phyloP scores from a whole-genome alignment of 2,797 vertebrate genomes.

The Gymnodraco acuticeps region DNA sequence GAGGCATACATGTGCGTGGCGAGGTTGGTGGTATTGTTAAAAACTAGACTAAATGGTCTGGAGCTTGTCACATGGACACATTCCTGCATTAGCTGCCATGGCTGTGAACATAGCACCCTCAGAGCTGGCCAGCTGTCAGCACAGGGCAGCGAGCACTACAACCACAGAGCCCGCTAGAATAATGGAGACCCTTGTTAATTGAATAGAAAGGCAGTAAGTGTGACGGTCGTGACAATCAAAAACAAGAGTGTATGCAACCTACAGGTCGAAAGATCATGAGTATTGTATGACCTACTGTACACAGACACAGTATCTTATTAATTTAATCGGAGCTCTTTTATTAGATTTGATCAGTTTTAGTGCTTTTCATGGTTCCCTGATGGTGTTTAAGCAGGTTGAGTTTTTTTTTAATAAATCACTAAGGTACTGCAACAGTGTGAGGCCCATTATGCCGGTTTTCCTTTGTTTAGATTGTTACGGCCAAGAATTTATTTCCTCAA shows the following conservation, averaged over 20 bases:
- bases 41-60: slow-evolving; percentile 80
- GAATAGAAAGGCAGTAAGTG: slow-evolving; percentile 51
- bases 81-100: slow-evolving; percentile 81
- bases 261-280: slow-evolving; percentile 32
- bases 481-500: background rate
- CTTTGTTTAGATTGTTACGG: background rate
- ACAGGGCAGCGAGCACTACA: slow-evolving; percentile 49
- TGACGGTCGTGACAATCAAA: slow-evolving; percentile 46
- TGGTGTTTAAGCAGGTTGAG: background rate
- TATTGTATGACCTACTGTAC: slow-evolving; percentile 3
- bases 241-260: slow-evolving; percentile 45
- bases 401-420: background rate
- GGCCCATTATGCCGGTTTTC: background rate
- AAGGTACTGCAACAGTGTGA: background rate
- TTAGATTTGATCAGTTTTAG: background rate
- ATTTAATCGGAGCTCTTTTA: background rate
- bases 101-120: slow-evolving; percentile 67
- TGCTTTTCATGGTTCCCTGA: background rate
- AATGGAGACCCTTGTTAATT: slow-evolving; percentile 71
- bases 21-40: slow-evolving; percentile 71
- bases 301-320: background rate
- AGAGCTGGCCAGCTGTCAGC: slow-evolving; percentile 62
- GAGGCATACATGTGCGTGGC: slow-evolving; percentile 66
- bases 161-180: slow-evolving; percentile 42
- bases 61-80: slow-evolving; percentile 84